phyloP scores from a whole-genome alignment of 2,797 vertebrate genomes.

The Synaphobranchus kaupii region DNA sequence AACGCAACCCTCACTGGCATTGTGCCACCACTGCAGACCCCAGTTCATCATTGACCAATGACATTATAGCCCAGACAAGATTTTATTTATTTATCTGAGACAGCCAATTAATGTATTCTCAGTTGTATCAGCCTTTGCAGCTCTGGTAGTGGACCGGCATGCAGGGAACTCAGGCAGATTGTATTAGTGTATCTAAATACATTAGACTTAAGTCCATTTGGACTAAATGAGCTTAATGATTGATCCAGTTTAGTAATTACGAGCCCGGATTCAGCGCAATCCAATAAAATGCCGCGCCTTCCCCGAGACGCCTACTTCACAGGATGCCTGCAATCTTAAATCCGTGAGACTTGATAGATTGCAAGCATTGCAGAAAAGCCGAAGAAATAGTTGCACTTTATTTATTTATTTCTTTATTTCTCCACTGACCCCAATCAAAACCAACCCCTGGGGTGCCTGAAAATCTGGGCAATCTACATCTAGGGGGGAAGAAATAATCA shows the following conservation, averaged over 20 bases:
- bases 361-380: background rate
- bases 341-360: background rate
- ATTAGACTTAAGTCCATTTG: slow-evolving; percentile 10
- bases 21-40: background rate
- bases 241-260: slow-evolving; percentile 10
- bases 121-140: background rate
- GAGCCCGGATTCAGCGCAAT: background rate
- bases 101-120: background rate
- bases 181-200: background rate
- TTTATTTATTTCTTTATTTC: background rate
- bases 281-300: background rate
- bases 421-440: slow-evolving; percentile 7
- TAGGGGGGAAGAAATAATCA: background rate
- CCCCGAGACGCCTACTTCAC: background rate
- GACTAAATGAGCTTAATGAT: slow-evolving; percentile 12
- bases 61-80: background rate
- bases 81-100: background rate
- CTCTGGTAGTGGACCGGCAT: background rate
- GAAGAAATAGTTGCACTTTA: background rate
- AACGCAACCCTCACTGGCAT: background rate
- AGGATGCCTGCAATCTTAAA: background rate
- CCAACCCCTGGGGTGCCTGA: background rate
- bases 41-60: background rate
- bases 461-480: background rate
- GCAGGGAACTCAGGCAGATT: background rate